phyloP scores from a whole-genome alignment of 2,888 invertebrate species.

The Drosophila diplacantha region DNA sequence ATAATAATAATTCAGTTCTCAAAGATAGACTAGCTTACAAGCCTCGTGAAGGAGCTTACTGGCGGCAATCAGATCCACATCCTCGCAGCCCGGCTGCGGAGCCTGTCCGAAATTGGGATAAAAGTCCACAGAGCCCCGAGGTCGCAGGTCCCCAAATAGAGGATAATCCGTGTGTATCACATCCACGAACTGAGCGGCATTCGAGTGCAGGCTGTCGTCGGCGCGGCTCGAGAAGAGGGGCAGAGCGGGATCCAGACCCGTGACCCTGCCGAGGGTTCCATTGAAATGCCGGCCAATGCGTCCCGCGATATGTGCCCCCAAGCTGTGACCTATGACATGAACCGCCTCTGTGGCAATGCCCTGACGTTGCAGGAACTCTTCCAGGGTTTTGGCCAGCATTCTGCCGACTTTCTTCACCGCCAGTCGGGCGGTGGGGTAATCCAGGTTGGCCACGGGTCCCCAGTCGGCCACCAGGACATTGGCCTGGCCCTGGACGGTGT shows the following conservation, averaged over 20 bases:
- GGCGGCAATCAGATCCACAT: slow-evolving; percentile 69
- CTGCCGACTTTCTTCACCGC: slow-evolving; percentile 62
- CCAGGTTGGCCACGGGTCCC: slow-evolving; percentile 69
- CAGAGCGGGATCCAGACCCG: slow-evolving; percentile 77
- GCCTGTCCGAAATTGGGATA: slow-evolving; percentile 75
- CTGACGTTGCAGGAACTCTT: slow-evolving; percentile 60
- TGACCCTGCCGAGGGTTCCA: slow-evolving; percentile 73
- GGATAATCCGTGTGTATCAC: slow-evolving; percentile 76
- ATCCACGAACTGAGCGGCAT: slow-evolving; percentile 75
- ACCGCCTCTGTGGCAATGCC: slow-evolving; percentile 49
- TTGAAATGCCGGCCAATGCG: slow-evolving; percentile 73
- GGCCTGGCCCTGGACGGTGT: slow-evolving; percentile 66
- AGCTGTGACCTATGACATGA: slow-evolving; percentile 76
- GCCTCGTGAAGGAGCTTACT: slow-evolving; percentile 68
- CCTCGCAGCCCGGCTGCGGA: slow-evolving; percentile 75
- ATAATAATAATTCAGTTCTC: neutral
- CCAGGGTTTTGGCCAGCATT: slow-evolving; percentile 61
- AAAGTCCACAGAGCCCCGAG: slow-evolving; percentile 75
- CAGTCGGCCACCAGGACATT: slow-evolving; percentile 76
- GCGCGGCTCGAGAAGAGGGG: slow-evolving; percentile 73
- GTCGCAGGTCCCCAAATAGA: slow-evolving; percentile 73
- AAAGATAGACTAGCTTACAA: slow-evolving; percentile 54
- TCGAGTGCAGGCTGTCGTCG: slow-evolving; percentile 65
- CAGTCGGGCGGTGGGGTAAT: slow-evolving; percentile 70
- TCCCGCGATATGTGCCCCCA: slow-evolving; percentile 76